Conservation (phyloP, 2,113 vertebrate genomes). For the Mirza zaza region DNA sequence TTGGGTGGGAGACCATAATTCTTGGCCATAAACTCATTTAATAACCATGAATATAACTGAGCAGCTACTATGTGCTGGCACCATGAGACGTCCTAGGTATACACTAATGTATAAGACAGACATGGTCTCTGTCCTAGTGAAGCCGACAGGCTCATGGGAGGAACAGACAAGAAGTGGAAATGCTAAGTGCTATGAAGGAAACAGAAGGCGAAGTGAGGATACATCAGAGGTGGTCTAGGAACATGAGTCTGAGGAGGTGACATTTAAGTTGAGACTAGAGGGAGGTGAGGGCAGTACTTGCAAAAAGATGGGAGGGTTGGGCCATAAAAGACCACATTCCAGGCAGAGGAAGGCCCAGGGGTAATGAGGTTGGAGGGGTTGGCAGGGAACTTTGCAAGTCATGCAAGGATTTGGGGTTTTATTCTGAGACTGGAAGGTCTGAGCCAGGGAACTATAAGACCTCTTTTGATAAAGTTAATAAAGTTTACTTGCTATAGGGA, state of each 20-base stretch:
- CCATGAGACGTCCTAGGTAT: neutral
- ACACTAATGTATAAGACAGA: neutral
- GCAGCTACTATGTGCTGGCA: neutral
- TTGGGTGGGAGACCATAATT: neutral
- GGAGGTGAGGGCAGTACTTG: neutral
- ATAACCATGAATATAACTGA: neutral
- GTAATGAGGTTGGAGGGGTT: neutral
- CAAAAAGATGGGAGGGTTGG: neutral
- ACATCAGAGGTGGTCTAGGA: neutral
- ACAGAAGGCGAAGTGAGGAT: neutral
- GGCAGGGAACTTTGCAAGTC: too few species aligned
- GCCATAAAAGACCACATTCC: neutral
- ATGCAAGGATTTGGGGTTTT: neutral
- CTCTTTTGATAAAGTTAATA: neutral
- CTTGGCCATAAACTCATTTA: neutral
- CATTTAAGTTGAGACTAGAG: neutral
- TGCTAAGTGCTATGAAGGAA: neutral
- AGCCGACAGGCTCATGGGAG: neutral
- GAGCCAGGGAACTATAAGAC: neutral
- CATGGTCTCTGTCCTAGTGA: neutral
- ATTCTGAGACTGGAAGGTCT: neutral
- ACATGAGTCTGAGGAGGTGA: neutral
- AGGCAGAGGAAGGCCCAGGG: neutral
- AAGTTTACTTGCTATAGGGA: neutral
- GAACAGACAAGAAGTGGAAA: neutral